Percentiles rank a stretch among this genome's conserved stretches.
Evolutionary conservation across 2,113 vertebrate genomes (phyloP).

Genomic region (Chelonoidis abingdonii): DNA sequence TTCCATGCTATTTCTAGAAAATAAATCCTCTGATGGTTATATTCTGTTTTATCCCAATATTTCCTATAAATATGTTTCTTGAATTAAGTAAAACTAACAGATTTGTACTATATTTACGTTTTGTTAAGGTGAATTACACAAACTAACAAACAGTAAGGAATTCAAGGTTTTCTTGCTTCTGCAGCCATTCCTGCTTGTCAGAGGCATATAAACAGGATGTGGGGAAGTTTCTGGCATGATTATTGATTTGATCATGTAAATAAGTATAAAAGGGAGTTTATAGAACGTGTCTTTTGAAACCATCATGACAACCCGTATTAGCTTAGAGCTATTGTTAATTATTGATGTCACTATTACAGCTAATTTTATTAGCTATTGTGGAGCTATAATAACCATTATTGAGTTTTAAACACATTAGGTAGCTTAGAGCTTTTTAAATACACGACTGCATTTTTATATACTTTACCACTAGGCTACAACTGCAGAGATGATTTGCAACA

Average conservation of each 20-base stretch:
- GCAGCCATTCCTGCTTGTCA: neutral
- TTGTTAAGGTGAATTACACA: neutral
- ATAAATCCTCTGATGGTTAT: neutral
- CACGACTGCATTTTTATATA: neutral
- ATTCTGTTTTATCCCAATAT: neutral
- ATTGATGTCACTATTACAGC: conserved; percentile 1
- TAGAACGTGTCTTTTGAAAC: neutral
- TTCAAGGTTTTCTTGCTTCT: neutral
- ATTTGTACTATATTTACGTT: neutral
- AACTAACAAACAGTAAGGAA: neutral
- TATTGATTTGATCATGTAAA: neutral
- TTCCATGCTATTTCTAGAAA: neutral
- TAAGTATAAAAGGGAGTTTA: neutral
- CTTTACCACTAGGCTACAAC: neutral
- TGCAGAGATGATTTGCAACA: neutral
- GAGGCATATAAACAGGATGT: neutral
- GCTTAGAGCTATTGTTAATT: neutral
- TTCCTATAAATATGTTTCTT: neutral
- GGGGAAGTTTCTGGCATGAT: neutral
- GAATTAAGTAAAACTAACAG: neutral
- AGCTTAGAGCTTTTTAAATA: neutral
- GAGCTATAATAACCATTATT: neutral
- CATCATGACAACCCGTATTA: neutral
- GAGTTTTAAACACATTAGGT: neutral
- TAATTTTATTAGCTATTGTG: conserved; percentile 8